Percentiles rank a stretch among this genome's conserved stretches.
Conservation (phyloP, 2,797 vertebrate species). For the Basileuterus tristriatus region DNA sequence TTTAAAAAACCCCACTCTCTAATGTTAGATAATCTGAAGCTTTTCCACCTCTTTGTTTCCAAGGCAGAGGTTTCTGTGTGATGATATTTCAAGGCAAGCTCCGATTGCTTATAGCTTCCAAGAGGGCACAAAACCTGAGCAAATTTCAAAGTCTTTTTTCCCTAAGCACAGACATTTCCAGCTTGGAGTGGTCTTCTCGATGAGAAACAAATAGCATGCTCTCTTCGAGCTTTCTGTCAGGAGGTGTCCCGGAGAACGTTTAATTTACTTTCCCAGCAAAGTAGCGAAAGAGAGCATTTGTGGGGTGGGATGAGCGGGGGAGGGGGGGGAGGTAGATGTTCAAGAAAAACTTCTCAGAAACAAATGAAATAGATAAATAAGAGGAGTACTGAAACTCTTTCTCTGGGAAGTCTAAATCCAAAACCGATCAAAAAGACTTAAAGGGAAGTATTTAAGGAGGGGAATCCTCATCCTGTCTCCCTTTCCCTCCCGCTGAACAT, state of each 20-base stretch:
- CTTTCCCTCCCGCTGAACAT: not conserved
- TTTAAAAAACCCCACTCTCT: not conserved
- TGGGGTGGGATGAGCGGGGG: too few relatives aligned
- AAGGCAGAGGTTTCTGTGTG: not conserved
- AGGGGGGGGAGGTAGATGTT: not conserved
- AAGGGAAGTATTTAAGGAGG: not conserved
- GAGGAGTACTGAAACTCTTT: not conserved
- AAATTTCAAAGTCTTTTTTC: not conserved
- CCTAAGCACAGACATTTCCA: not conserved
- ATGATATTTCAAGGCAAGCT: not conserved
- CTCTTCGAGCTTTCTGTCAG: not conserved
- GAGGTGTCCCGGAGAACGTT: not conserved
- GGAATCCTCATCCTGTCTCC: not conserved
- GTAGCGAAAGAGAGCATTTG: not conserved
- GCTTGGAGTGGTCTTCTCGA: not conserved
- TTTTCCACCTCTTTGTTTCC: constrained; percentile 7
- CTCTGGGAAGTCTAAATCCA: not conserved
- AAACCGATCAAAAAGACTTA: not conserved
- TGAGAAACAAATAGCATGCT: not conserved
- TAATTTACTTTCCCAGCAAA: not conserved
- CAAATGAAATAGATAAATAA: not conserved
- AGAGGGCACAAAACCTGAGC: not conserved
- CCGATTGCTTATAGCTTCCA: not conserved
- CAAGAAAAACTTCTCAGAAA: not conserved
- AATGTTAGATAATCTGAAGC: constrained; percentile 19